Percentiles rank a stretch among this genome's conserved stretches.
Evolutionary conservation across 2,797 vertebrate species (phyloP).

Genomic region (Eidolon dupreanum): DNA sequence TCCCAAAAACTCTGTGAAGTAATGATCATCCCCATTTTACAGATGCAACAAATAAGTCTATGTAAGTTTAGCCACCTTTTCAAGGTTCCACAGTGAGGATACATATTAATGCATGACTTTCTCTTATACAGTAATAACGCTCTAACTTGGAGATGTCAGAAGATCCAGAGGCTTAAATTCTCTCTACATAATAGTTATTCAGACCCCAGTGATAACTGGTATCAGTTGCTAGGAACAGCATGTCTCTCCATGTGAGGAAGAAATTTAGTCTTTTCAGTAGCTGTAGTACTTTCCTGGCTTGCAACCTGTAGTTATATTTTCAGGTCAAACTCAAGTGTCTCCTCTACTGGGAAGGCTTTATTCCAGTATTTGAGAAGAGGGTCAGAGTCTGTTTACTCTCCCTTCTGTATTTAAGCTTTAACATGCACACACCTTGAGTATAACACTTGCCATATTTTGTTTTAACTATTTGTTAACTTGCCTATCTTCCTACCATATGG

Average conservation of each 20-base stretch:
- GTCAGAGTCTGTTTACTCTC: neutral
- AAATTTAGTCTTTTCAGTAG: neutral
- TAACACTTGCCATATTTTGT: neutral
- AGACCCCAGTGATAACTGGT: neutral
- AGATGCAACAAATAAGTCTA: neutral
- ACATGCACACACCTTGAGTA: neutral
- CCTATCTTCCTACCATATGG: neutral
- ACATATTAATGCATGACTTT: neutral
- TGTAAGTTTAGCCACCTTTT: neutral
- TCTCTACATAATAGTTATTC: neutral
- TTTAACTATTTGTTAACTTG: slow-evolving; percentile 17
- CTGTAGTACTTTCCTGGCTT: neutral
- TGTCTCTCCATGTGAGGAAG: neutral
- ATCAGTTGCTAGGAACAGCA: neutral
- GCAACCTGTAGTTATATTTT: neutral
- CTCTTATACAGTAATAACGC: neutral
- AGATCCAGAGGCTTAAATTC: neutral
- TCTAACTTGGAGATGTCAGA: neutral
- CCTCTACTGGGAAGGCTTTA: neutral
- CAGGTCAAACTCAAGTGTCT: neutral
- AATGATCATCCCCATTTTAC: neutral
- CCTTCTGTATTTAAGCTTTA: slow-evolving; percentile 7
- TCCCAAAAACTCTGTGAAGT: neutral
- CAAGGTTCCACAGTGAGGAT: neutral
- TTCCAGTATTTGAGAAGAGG: neutral